Base-by-base conservation (phyloP, 2,888 invertebrate genomes). In the Cantharis flavilabris region DNA sequence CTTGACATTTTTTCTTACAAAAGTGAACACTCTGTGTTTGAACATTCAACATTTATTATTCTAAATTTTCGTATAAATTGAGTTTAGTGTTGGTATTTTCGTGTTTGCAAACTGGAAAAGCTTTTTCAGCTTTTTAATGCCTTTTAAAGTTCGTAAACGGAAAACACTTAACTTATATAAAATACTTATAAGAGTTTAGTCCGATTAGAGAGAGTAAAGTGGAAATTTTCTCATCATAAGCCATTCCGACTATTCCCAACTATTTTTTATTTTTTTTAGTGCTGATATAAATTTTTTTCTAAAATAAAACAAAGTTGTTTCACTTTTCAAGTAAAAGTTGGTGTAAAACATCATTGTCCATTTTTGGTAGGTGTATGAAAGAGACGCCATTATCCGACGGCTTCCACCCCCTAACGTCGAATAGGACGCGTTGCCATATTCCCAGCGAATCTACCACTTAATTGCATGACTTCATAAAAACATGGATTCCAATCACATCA, bases 321-420 rank as follows among this genome's bases (percentile, higher is more conserved):
- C 7, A 23, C 23, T 23, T 20, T 20, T 3, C 20, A 20, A 20
- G 23, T 26, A 26, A 26, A 26, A 26, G 7, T 26, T 2, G 9
- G 9, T 26, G n/a, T n/a, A n/a, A 49, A 49, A 49, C n/a, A 2
- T n/a, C 7, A 49, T 49, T n/a, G n/a, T n/a, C 49, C 49, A 49
- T 49, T 49, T 49, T 49, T 49, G 3, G 49, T 49, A 49, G 49
- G 49, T 49, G 23, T 18, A 67, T 11, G 23, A 30, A 62, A 49
- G 20, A 62, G 69, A 30, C 73, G 73, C 73, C 73, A 73, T 73
- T 73, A 30, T 73, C 73, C 73, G 73, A 33, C 73, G 73, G 73
- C 67, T 23, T 65, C 65, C 20, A 72, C 72, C 72, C 72, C 33
- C 16, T 16, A 28, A 70, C 14, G 28, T 49, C 62, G 71, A 23